phyloP scores from a whole-genome alignment of 2,797 vertebrate species.

The Ataeniobius toweri region DNA sequence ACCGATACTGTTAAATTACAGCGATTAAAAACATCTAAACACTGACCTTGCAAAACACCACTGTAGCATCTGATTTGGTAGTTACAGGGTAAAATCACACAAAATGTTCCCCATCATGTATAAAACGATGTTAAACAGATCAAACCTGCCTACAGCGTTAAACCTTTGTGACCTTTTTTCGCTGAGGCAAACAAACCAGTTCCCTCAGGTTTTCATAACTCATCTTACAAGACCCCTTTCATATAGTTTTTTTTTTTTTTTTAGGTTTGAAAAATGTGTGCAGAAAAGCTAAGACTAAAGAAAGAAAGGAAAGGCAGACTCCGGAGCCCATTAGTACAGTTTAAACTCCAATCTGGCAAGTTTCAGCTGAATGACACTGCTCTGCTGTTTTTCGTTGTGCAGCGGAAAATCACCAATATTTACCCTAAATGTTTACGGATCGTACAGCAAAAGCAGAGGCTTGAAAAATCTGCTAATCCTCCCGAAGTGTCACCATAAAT shows the following conservation, averaged over 20 bases:
- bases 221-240: background rate
- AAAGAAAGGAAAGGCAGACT: background rate
- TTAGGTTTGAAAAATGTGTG: background rate
- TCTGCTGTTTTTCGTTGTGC: too few species aligned
- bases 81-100: background rate
- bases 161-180: background rate
- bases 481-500: background rate
- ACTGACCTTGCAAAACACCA: background rate
- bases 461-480: background rate
- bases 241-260: background rate
- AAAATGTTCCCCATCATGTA: background rate
- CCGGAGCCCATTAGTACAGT: background rate
- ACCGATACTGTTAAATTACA: background rate
- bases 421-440: background rate
- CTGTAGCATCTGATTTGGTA: constrained; percentile 1
- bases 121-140: background rate
- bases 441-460: background rate
- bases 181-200: background rate
- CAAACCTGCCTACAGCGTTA: background rate
- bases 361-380: background rate
- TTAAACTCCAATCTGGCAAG: background rate
- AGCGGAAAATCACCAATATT: background rate
- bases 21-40: background rate
- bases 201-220: background rate
- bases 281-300: background rate